Evolutionary conservation across 2,888 invertebrate genomes (phyloP), one percentile per base, ranked within the genome.

Genomic region (Catocala sponsa): DNA sequence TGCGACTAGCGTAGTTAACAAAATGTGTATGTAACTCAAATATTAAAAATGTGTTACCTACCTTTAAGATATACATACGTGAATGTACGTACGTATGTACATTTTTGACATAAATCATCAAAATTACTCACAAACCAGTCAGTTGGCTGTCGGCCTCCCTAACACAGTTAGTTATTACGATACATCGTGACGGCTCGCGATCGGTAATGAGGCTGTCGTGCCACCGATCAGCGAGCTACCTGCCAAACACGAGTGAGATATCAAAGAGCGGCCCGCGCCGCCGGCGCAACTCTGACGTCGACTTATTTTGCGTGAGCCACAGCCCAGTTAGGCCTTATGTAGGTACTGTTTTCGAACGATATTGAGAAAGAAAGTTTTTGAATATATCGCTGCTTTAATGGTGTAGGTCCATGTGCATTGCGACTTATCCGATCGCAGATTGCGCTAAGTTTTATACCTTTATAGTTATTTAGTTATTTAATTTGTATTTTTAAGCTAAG

Each of bases 161-260:
- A 12, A 42, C 25, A 48, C 41, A 32, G 33, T 0, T 32, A 13
- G 42, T 13, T n/a, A 41, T 53, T 48, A 53, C 55, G 15, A 12
- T 38, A 55, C 9, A 42, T 54, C 63, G 58, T 54, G 58, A 54
- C 62, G 49, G 58, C 50, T 50, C 38, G 48, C 54, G 57, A 66
- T 64, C 60, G 62, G 71, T 76, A 77, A 65, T 70, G 57, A 50
- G 11, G 6, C 48, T 33, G 58, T 63, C 63, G 58, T 63, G 63
- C 56, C 79, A 76, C 79, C 81, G 86, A 88, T 89, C 79, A 75
- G 79, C 81, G 85, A 88, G 89, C 78, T 68, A 78, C 78, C 84
- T 82, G 77, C 90, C 90, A 89, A 91, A 92, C 89, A 91, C 75
- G 84, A 87, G 78, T 82, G 74, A 87, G 84, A 79, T 88, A 88